Evolutionary conservation across 2,113 vertebrate genomes (phyloP).

Genomic region (Semicossyphus pulcher): DNA sequence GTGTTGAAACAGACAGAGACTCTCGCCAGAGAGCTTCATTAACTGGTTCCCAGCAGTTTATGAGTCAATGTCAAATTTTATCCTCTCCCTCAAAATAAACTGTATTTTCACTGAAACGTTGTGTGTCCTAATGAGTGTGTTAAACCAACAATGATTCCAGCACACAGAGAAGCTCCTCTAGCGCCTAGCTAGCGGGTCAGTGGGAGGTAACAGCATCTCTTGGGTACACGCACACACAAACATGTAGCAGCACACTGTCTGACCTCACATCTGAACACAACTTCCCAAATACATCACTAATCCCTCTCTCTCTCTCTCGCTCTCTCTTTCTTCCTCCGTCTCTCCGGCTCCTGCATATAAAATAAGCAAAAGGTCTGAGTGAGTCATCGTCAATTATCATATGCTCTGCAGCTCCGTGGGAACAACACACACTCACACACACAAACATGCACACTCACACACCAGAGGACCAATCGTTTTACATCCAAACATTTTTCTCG

Average conservation of each 20-base stretch:
- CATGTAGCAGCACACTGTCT: neutral
- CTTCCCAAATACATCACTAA: neutral
- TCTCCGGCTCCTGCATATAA: conserved; percentile 32
- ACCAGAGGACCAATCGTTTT: conserved; percentile 4
- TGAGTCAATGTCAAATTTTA: conserved; percentile 68
- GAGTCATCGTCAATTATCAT: conserved; percentile 67
- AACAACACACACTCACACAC: conserved; percentile 7
- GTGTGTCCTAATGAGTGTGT: conserved; percentile 32
- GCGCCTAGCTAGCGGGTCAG: conserved; percentile 6
- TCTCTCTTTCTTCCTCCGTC: conserved; percentile 3
- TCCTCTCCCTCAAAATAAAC: conserved; percentile 77
- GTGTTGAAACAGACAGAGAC: conserved; percentile 1
- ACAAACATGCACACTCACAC: conserved; percentile 22
- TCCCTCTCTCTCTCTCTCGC: neutral
- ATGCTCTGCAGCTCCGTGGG: conserved; percentile 41
- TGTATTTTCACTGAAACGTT: conserved; percentile 68
- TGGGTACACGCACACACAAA: neutral
- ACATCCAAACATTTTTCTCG: conserved; percentile 19
- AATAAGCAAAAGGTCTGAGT: conserved; percentile 51
- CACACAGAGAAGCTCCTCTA: neutral
- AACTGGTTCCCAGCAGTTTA: conserved; percentile 48
- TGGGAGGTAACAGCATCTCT: conserved; percentile 5
- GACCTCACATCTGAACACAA: conserved; percentile 10
- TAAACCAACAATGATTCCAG: neutral
- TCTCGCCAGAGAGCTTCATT: conserved; percentile 25